Evolutionary conservation across 53 echinoderm and acorn worm species (phyloP).

Genomic region (Hippasteria phrygiana): DNA sequence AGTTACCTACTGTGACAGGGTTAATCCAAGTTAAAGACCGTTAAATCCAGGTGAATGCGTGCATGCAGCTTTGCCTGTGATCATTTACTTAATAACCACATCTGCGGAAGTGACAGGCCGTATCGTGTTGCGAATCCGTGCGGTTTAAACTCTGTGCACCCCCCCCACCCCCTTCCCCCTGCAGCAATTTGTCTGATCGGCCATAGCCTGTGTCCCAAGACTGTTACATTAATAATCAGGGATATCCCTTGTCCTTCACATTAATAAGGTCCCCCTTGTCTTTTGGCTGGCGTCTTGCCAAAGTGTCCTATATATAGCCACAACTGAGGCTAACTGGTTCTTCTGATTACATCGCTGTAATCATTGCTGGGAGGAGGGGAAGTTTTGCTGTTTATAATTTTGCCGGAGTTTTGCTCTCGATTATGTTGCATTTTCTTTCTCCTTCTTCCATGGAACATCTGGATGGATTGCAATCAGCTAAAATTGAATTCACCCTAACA

Average conservation of each 20-base stretch:
- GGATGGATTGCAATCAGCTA: too few relatives aligned
- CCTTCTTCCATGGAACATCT: too few relatives aligned
- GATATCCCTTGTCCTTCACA: background rate
- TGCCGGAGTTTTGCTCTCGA: too few relatives aligned
- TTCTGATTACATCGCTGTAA: background rate
- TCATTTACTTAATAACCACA: background rate
- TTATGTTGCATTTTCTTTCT: too few relatives aligned
- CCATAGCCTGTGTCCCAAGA: background rate
- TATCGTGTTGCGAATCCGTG: background rate
- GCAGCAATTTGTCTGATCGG: background rate
- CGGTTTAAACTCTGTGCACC: background rate
- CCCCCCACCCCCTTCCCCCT: background rate
- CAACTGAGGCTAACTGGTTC: background rate
- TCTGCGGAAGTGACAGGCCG: background rate
- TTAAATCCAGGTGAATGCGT: background rate
- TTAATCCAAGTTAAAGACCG: background rate
- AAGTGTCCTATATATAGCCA: background rate
- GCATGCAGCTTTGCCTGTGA: background rate
- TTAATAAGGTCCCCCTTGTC: conserved; percentile 9
- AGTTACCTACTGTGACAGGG: background rate
- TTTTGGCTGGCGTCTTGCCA: background rate
- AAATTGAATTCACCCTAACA: too few relatives aligned
- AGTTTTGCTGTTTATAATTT: background rate
- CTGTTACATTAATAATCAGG: conserved; percentile 11
- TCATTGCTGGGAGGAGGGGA: background rate